These are phyloP conservation scores for Drosophila prolongata DNA, from an alignment of 2,888 invertebrate genomes.

Conservation along the genomic window DNA sequence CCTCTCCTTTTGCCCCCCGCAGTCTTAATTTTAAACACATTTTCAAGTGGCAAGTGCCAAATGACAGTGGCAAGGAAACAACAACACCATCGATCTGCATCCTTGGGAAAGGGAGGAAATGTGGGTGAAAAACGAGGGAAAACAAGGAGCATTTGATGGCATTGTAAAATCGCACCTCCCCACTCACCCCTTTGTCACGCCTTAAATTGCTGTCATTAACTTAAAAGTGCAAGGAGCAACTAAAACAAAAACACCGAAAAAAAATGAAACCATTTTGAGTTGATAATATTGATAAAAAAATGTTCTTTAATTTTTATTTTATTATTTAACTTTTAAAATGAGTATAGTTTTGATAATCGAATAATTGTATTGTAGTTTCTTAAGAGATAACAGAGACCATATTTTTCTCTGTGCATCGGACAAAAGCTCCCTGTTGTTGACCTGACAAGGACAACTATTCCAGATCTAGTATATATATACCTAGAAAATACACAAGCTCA, in stretches of 20 bases:
- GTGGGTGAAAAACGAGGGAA: constrained; percentile 1
- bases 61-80: constrained; percentile 39
- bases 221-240: constrained; percentile 45
- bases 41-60: constrained; percentile 50
- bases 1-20: background rate
- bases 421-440: constrained; percentile 40
- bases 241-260: background rate
- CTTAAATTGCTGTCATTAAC: constrained; percentile 51
- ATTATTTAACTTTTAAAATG: too few relatives aligned
- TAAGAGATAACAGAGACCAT: background rate
- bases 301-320: too few relatives aligned
- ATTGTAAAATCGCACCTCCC: constrained; percentile 31
- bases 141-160: constrained; percentile 42
- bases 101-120: constrained; percentile 6
- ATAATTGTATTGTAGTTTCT: too few relatives aligned
- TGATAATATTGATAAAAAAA: too few relatives aligned
- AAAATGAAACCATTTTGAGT: background rate
- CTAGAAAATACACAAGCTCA: constrained; percentile 9
- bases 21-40: constrained; percentile 42
- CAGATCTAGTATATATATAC: constrained; percentile 21
- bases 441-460: constrained; percentile 50
- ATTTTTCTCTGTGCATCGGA: constrained; percentile 5
- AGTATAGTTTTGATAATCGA: too few relatives aligned
- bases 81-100: constrained; percentile 34
- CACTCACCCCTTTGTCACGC: constrained; percentile 4